A percentile compares a stretch with the other conserved stretches of the same genome.
Evolutionary conservation across 2,113 vertebrate genomes (phyloP).

Genomic region (Callionymus lyra): DNA sequence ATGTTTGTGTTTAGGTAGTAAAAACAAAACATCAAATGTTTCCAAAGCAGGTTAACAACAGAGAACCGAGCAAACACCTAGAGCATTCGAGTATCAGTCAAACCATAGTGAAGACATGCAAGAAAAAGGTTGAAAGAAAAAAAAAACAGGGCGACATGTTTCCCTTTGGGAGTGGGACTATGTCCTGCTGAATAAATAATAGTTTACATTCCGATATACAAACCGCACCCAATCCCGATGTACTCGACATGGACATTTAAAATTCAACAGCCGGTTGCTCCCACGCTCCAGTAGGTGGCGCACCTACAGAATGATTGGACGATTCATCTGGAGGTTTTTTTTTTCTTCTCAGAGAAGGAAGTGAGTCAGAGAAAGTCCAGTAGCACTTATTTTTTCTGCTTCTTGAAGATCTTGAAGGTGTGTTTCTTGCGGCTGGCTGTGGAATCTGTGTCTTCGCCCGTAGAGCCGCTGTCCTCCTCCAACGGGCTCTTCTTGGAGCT

Average conservation of each 20-base stretch:
- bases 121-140: constrained; percentile 49
- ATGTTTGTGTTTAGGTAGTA: constrained; percentile 15
- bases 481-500: constrained; percentile 81
- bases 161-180: constrained; percentile 51
- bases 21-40: constrained; percentile 43
- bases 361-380: constrained; percentile 22
- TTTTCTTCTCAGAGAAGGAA: constrained; percentile 15
- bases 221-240: constrained; percentile 31
- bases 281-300: constrained; percentile 36
- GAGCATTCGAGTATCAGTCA: constrained; percentile 61
- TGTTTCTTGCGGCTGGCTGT: constrained; percentile 87
- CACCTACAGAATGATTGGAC: constrained; percentile 33
- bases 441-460: constrained; percentile 87
- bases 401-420: constrained; percentile 97
- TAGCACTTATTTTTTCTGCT: constrained; percentile 80
- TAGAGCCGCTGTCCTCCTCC: constrained; percentile 89
- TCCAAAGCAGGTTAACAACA: constrained; percentile 44
- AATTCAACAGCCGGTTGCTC: constrained; percentile 37
- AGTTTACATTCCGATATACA: constrained; percentile 61
- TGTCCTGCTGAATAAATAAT: constrained; percentile 70
- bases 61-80: constrained; percentile 66
- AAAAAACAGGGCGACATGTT: constrained; percentile 31
- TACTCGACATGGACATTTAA: constrained; percentile 32
- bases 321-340: constrained; percentile 14
- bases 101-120: constrained; percentile 69